Percentiles rank a stretch among this genome's conserved stretches.
Evolutionary conservation across 2,113 vertebrate species (phyloP).

Genomic region (Colinus virginianus): DNA sequence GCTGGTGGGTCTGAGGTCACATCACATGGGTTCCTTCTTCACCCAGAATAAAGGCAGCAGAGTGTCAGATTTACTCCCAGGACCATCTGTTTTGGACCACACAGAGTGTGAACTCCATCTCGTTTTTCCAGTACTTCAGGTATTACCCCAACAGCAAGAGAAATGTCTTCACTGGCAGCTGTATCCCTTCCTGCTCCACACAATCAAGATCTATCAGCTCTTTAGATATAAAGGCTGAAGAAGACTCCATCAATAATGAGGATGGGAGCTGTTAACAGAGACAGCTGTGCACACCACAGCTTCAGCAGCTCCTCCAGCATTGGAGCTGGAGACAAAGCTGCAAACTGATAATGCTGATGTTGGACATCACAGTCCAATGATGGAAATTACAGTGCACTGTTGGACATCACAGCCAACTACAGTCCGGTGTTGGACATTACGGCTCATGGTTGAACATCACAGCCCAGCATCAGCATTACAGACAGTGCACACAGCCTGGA

Average conservation of each 20-base stretch:
- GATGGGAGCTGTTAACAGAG: background rate
- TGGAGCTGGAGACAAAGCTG: background rate
- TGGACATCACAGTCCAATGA: background rate
- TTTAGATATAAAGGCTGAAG: background rate
- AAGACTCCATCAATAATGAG: background rate
- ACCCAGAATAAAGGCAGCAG: background rate
- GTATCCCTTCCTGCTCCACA: background rate
- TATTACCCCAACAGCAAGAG: background rate
- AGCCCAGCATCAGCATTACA: background rate
- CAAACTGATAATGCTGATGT: background rate
- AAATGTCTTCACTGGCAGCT: background rate
- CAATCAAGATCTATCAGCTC: background rate
- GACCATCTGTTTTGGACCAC: background rate
- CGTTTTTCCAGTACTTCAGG: background rate
- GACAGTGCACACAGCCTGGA: background rate
- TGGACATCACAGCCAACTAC: background rate
- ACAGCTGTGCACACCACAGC: accelerated
- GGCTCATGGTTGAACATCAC: background rate
- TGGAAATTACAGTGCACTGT: background rate
- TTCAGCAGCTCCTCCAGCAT: accelerated
- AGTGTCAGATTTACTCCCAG: too few relatives aligned
- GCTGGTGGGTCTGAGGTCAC: background rate
- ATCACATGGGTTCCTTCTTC: background rate
- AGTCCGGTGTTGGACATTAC: background rate
- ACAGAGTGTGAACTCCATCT: background rate